A percentile compares a stretch with the other conserved stretches of the same genome.
phyloP scores from a whole-genome alignment of 2,797 vertebrate genomes.

The Sebastes minor region DNA sequence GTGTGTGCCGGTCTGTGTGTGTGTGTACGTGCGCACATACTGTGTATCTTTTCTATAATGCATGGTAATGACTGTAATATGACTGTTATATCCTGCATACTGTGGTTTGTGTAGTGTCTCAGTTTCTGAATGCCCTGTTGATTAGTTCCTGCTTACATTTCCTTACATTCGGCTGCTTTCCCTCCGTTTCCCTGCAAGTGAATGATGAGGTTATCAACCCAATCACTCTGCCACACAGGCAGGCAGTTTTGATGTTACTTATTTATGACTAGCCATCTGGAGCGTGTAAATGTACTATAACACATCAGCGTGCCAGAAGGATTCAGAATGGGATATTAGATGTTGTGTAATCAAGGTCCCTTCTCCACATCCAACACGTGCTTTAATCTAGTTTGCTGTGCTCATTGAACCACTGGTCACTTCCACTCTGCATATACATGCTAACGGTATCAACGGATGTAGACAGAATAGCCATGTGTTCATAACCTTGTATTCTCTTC shows the following conservation, averaged over 20 bases:
- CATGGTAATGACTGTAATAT: constrained; percentile 1
- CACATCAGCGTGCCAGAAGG: background rate
- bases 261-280: constrained; percentile 31
- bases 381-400: background rate
- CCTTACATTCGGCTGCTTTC: background rate
- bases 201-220: constrained; percentile 28
- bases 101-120: background rate
- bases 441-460: too few relatives aligned
- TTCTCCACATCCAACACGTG: background rate
- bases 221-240: background rate
- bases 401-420: background rate
- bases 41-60: background rate
- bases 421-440: background rate
- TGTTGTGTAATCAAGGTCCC: constrained; percentile 2
- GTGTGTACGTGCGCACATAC: background rate
- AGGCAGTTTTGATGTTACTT: constrained; percentile 20
- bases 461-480: background rate
- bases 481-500: background rate
- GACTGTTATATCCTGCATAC: background rate
- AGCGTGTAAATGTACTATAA: constrained; percentile 3
- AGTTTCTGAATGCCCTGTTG: background rate
- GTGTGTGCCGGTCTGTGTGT: background rate
- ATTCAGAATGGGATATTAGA: background rate
- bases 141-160: constrained; percentile 23
- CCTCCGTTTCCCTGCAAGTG: background rate